phyloP scores from a whole-genome alignment of 2,888 invertebrate species.

The Acleris cristana region DNA sequence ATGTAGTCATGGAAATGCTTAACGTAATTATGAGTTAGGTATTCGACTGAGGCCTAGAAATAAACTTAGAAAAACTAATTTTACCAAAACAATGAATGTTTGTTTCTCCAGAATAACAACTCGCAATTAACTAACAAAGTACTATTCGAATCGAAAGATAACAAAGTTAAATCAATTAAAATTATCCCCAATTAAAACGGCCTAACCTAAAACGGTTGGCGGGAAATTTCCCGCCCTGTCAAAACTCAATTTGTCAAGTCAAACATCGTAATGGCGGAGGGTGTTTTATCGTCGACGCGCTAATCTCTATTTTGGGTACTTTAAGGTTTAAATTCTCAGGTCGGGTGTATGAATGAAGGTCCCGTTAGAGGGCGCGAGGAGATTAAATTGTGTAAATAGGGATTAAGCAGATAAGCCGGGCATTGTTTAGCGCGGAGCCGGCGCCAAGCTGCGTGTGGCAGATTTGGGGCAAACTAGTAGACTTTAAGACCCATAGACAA shows the following conservation, averaged over 20 bases:
- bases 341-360: constrained; percentile 33
- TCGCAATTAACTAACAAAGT: constrained; percentile 40
- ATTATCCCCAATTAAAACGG: constrained; percentile 59
- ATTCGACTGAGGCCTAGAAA: too few relatives aligned
- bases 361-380: constrained; percentile 53
- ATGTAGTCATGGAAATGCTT: too few relatives aligned
- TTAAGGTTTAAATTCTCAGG: constrained; percentile 62
- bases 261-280: constrained; percentile 75
- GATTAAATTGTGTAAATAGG: constrained; percentile 83
- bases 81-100: background rate
- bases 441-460: constrained; percentile 71
- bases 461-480: constrained; percentile 57
- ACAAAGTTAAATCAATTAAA: constrained; percentile 55
- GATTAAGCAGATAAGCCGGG: constrained; percentile 78
- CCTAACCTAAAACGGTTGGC: constrained; percentile 61
- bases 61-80: background rate
- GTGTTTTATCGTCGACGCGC: constrained; percentile 52
- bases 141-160: constrained; percentile 56
- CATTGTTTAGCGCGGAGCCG: constrained; percentile 75
- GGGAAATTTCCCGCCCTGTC: constrained; percentile 74
- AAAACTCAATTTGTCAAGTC: constrained; percentile 82
- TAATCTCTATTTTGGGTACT: constrained; percentile 53
- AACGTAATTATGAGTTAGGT: too few relatives aligned
- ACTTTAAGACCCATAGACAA: constrained; percentile 21
- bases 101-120: constrained; percentile 45